Evolutionary conservation across 2,113 vertebrate genomes (phyloP).

Genomic region (Cyprinodon variegatus): DNA sequence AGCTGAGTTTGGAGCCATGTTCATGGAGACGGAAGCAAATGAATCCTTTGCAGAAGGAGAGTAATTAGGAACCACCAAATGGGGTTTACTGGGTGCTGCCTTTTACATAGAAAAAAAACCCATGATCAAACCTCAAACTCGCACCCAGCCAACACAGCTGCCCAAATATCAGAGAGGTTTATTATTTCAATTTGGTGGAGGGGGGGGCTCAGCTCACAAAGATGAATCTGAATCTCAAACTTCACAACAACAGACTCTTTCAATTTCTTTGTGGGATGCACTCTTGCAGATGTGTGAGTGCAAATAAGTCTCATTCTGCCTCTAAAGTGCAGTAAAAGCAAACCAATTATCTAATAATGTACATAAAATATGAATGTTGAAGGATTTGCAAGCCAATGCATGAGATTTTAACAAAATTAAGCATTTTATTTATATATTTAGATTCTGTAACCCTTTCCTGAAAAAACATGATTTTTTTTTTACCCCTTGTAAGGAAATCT

Average conservation of each 20-base stretch:
- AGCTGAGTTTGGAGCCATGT: neutral
- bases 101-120: conserved; percentile 10
- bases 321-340: conserved; percentile 27
- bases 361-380: conserved; percentile 76
- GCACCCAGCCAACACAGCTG: conserved; percentile 10
- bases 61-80: conserved; percentile 19
- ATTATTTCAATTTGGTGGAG: conserved; percentile 27
- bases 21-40: neutral
- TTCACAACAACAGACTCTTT: conserved; percentile 3
- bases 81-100: conserved; percentile 10
- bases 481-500: neutral
- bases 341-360: conserved; percentile 69
- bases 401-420: conserved; percentile 62
- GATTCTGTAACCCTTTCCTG: conserved; percentile 73
- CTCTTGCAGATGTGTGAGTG: conserved; percentile 74
- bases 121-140: conserved; percentile 18
- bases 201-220: neutral
- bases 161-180: conserved; percentile 28
- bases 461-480: conserved; percentile 72
- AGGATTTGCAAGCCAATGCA: conserved; percentile 67
- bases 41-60: neutral
- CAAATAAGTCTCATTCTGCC: conserved; percentile 34
- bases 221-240: conserved; percentile 18
- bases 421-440: conserved; percentile 81
- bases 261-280: conserved; percentile 35